Evolutionary conservation across 2,888 invertebrate species (phyloP), one percentile per base, ranked within the genome.

Genomic region (Apodemia duryi): DNA sequence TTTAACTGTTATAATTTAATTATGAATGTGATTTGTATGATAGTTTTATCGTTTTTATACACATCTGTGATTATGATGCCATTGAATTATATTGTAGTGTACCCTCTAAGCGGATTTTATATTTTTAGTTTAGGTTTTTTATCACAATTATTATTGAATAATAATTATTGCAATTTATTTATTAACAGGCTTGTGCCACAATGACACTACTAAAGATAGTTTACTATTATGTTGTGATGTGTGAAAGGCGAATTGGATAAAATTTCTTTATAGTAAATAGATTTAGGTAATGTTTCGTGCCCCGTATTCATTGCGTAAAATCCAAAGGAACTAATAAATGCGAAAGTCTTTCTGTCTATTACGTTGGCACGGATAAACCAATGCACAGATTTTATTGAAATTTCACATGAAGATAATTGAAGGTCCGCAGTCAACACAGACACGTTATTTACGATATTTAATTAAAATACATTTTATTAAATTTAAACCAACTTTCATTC

Each of bases 1-100:
- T 82, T 79, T 77, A 81, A 85, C 81, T 82, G 80, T 85, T 84
- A 83, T 82, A 77, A 80, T 82, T 77, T 80, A 81, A 82, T 84
- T 78, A 81, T 80, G 78, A 77, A 82, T 83, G 82, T 84, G 83
- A 85, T 86, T 83, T 80, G 82, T 85, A 82, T 77, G 69, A 78
- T 81, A 79, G 80, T 82, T 82, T 78, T 78, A 75, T 77, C 74
- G 83, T 84, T 86, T 86, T 81, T 81, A 76, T 73, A 79, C 77
- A 74, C 74, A 78, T 84, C 89, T 86, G 91, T 91, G 89, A 91
- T 91, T 84, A 70, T 77, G 82, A 86, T 85, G 87, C 86, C 89
- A 88, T 87, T 81, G 78, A 71, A 75, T 76, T 79, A 75, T 75
- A 71, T 72, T 66, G 71, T 79, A 78, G 76, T 71, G 75, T 72